Conservation (phyloP, 2,888 invertebrate genomes). For the Himalopsyche kuldschensis region DNA sequence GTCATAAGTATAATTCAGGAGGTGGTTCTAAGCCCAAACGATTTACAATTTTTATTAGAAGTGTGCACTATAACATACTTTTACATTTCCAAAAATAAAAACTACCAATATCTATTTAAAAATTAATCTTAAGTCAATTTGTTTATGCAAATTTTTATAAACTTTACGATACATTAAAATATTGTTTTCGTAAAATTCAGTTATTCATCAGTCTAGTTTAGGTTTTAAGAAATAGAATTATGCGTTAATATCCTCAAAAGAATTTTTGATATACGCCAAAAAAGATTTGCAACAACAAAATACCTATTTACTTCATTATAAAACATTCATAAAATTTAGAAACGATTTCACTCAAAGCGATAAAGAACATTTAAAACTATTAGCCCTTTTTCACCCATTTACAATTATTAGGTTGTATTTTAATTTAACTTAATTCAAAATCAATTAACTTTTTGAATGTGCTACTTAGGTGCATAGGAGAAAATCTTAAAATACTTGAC, state of each 20-base stretch:
- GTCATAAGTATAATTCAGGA: not conserved
- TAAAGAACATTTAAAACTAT: not conserved
- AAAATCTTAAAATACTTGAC: not conserved
- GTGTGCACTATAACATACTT: not conserved
- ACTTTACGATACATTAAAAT: not conserved
- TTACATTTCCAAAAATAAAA: not conserved
- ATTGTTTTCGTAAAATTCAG: not conserved
- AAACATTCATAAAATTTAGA: not conserved
- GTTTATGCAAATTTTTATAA: not conserved
- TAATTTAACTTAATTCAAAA: not conserved
- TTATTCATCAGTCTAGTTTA: not conserved
- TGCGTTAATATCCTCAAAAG: not conserved
- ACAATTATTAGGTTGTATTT: not conserved
- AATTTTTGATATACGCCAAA: not conserved
- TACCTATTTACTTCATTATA: not conserved
- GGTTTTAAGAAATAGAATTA: not conserved
- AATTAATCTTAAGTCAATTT: not conserved
- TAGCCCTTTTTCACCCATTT: not conserved
- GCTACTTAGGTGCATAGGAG: not conserved
- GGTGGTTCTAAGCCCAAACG: not conserved
- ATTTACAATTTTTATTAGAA: not conserved
- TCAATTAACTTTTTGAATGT: not conserved
- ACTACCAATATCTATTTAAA: not conserved
- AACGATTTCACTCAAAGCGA: not conserved
- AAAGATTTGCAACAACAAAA: not conserved